Conservation (phyloP, 2,113 vertebrate genomes). For the Cranoglanis bouderius region DNA sequence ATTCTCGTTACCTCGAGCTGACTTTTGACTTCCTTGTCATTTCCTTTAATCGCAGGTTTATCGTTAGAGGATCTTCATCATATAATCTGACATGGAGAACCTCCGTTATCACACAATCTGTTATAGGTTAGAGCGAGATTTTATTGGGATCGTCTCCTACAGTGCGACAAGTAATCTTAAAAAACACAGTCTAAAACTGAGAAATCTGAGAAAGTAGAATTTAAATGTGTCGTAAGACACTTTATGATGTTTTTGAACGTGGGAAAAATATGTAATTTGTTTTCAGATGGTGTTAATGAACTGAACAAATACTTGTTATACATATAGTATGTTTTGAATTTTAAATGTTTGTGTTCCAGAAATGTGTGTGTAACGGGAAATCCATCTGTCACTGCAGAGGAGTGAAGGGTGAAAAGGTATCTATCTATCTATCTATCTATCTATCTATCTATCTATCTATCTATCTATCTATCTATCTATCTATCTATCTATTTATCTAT, state of each 20-base stretch:
- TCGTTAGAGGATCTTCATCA: no score
- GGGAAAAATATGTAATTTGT: not conserved
- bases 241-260: not conserved
- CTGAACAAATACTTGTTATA: not conserved
- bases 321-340: not conserved
- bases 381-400: conserved; percentile 71
- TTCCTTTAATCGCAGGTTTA: no score
- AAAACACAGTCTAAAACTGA: not conserved
- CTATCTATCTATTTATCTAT: conserved; percentile 32
- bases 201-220: not conserved
- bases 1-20: no score
- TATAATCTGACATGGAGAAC: no score
- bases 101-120: no score
- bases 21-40: no score
- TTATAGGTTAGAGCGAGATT: no score
- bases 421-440: not conserved
- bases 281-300: not conserved
- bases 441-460: not conserved
- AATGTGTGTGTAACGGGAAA: conserved; percentile 59
- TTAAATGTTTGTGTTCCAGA: conserved; percentile 38
- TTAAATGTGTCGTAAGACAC: not conserved
- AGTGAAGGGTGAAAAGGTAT: conserved; percentile 75
- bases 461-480: not conserved
- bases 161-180: not conserved
- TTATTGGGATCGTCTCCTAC: no score